Conservation (phyloP, 2,888 invertebrate species). For the Drosophila formosana region DNA sequence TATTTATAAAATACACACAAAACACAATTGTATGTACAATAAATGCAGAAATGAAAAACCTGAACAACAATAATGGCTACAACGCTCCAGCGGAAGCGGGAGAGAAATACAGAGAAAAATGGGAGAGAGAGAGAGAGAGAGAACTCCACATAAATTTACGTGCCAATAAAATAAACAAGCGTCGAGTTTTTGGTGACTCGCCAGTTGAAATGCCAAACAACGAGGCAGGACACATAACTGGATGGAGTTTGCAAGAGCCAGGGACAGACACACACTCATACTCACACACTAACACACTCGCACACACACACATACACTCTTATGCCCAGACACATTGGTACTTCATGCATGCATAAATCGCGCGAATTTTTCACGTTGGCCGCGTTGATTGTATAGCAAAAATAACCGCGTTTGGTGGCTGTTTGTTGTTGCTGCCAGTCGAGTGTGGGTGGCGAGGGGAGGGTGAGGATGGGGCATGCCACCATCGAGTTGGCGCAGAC, state of each 20-base stretch:
- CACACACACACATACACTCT: conserved; percentile 13
- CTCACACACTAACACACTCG: conserved; percentile 21
- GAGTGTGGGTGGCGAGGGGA: not conserved
- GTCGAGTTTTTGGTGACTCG: conserved; percentile 77
- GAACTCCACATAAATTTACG: conserved; percentile 76
- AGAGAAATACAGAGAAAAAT: not conserved
- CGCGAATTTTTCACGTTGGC: conserved; percentile 78
- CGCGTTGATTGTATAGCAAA: conserved; percentile 75
- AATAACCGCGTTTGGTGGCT: conserved; percentile 69
- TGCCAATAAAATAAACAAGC: conserved; percentile 82
- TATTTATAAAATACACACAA: conserved; percentile 67
- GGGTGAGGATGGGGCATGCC: not conserved
- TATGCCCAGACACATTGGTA: conserved; percentile 26
- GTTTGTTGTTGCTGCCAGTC: conserved; percentile 38
- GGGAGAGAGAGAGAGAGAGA: conserved; percentile 14
- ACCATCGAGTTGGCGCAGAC: conserved; percentile 39
- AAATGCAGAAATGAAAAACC: conserved; percentile 64
- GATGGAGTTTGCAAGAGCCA: conserved; percentile 43
- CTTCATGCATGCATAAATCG: conserved; percentile 79
- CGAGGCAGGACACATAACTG: conserved; percentile 40
- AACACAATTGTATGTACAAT: conserved; percentile 48
- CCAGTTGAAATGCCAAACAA: conserved; percentile 61
- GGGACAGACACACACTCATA: conserved; percentile 50
- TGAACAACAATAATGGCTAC: conserved; percentile 23
- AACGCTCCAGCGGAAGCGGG: not conserved